Evolutionary conservation across 1,140 invertebrate genomes (phyloP).

Genomic region (Teleogryllus occipitalis): DNA sequence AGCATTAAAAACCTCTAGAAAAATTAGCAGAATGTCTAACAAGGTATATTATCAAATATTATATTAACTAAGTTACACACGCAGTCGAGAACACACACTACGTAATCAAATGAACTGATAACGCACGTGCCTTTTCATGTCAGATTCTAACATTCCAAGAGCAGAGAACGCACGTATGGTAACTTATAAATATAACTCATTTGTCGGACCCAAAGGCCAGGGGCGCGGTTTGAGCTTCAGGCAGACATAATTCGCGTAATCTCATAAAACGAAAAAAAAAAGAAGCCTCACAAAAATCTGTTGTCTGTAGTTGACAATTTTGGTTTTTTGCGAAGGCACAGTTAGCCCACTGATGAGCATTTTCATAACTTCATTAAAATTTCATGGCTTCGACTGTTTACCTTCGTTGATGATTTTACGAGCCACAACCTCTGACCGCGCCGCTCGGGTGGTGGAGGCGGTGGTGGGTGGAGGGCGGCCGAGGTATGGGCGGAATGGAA

Average conservation of each 20-base stretch:
- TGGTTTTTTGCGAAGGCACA: background rate
- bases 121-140: no score
- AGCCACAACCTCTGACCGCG: background rate
- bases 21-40: no score
- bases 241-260: background rate
- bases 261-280: background rate
- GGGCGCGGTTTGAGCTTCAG: background rate
- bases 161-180: background rate
- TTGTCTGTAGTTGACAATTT: background rate
- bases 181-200: background rate
- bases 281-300: background rate
- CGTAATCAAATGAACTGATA: no score
- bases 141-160: no score
- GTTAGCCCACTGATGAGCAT: background rate
- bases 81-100: no score
- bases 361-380: slow-evolving; percentile 6
- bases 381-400: slow-evolving; percentile 4
- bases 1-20: no score
- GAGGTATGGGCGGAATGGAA: background rate
- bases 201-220: background rate
- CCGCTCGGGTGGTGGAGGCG: no score
- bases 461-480: background rate
- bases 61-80: no score
- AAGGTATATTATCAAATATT: no score
- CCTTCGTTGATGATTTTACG: background rate